Percentiles rank a stretch among this genome's conserved stretches.
phyloP scores from a whole-genome alignment of 2,888 invertebrate genomes.

The Fragum sueziense region DNA sequence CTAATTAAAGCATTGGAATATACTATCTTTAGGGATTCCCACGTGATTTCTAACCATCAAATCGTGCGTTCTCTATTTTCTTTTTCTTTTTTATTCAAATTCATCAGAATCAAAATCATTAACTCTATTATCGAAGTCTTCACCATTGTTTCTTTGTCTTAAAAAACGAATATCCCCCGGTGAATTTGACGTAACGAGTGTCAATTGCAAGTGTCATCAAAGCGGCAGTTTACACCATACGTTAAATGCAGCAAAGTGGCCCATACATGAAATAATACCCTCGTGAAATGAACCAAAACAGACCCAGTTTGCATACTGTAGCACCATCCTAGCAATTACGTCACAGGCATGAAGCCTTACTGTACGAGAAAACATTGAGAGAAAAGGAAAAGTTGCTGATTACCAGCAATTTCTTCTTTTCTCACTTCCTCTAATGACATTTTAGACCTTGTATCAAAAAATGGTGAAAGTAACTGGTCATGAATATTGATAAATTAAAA shows the following conservation, averaged over 20 bases:
- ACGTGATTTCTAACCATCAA: too few species aligned
- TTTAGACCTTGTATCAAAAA: not conserved
- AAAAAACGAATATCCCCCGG: too few species aligned
- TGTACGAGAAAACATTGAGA: not conserved
- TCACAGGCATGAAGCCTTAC: not conserved
- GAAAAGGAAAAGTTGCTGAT: not conserved
- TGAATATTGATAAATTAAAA: too few species aligned
- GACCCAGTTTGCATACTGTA: not conserved
- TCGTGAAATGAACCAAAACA: not conserved
- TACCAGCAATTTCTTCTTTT: not conserved
- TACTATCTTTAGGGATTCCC: too few species aligned
- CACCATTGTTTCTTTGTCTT: not conserved
- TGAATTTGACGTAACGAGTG: too few species aligned
- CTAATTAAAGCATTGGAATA: too few species aligned
- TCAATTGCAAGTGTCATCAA: too few species aligned
- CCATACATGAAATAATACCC: not conserved
- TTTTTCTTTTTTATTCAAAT: too few species aligned
- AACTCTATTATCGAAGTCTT: too few species aligned
- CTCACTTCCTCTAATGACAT: not conserved
- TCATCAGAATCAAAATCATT: too few species aligned
- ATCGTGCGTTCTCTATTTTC: too few species aligned
- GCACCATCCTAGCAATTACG: not conserved
- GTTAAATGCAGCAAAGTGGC: not conserved
- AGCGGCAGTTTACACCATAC: conserved; percentile 4
- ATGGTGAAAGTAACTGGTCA: too few species aligned